Evolutionary conservation across 1,140 invertebrate species (phyloP).

Genomic region (Bursaphelenchus mucronatus): DNA sequence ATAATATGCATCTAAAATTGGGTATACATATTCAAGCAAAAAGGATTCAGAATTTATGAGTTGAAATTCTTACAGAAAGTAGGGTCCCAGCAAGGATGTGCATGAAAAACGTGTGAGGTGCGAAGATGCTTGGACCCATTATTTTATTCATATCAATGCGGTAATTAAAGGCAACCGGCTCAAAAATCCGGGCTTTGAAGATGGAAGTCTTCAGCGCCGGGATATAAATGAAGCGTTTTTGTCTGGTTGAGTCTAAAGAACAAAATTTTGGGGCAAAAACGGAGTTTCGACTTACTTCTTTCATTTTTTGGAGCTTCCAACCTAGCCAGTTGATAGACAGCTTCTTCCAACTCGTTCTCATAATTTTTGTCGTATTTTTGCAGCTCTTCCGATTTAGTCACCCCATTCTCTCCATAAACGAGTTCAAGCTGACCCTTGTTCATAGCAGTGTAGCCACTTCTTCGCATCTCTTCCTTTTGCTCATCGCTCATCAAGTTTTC

Average conservation of each 20-base stretch:
- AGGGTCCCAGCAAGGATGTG: not conserved
- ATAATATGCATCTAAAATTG: not conserved
- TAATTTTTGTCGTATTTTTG: not conserved
- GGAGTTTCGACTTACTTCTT: not conserved
- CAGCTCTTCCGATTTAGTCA: not conserved
- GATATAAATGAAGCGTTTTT: too few relatives aligned
- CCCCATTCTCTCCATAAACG: not conserved
- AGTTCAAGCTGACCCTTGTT: not conserved
- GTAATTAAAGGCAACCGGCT: conserved; percentile 1
- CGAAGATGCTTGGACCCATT: not conserved
- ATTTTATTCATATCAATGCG: not conserved
- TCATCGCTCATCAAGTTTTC: not conserved
- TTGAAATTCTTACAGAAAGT: conserved; percentile 5
- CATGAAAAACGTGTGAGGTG: conserved; percentile 4
- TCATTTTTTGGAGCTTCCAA: not conserved
- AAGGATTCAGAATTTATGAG: not conserved
- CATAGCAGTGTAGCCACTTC: conserved; percentile 1
- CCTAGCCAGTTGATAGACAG: not conserved
- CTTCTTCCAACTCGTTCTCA: not conserved
- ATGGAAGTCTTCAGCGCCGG: too few relatives aligned
- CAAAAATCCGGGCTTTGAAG: not conserved
- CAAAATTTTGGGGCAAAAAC: not conserved
- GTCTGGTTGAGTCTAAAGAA: not conserved
- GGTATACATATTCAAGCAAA: too few relatives aligned
- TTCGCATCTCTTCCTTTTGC: not conserved